Evolutionary conservation across 2,797 vertebrate species (phyloP), one percentile per base, ranked within the genome.

Genomic region (Taeniopygia guttata): DNA sequence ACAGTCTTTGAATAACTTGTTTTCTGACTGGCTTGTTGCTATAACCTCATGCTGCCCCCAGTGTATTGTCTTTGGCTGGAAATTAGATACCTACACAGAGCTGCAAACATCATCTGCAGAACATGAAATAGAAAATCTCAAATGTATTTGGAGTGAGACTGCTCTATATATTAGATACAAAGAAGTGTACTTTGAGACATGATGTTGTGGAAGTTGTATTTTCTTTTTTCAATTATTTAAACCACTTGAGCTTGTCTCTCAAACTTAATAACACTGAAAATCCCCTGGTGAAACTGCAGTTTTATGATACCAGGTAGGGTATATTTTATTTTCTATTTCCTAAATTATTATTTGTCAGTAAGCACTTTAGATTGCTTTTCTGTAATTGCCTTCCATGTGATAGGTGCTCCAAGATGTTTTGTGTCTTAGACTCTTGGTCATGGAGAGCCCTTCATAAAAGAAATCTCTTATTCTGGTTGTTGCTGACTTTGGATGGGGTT

Each of bases 181-280:
- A 55, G 43, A 92, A 87, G 75, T 10, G 43, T 72, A 55, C 58
- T 91, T 78, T 68, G 62, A 93, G 87, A 84, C 18, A 8, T 23
- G 59, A 73, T 2, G 5, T n/a, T 66, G 34, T 78, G 69, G 52
- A 87, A 95, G 81, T 56, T 79, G 36, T 69, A 92, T 94, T 94
- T 94, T 84, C 46, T 83, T 84, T 59, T 68, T 89, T 87, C 90
- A 93, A 56, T 96, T 96, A 96, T 95, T 96, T 92, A 91, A 92
- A 78, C 93, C 87, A 88, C 82, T 96, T 94, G 79, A 91, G 76
- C 81, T 92, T 96, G 91, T 90, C 94, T 96, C 73, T 96, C 95
- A 95, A 77, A 92, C 85, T 74, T 93, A 94, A 95, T 95, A 94
- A 85, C 72, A 68, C 27, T 38, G 80, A 87, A 93, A 95, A 89